Base-by-base conservation (phyloP, 2,888 invertebrate species). In the Stenichneumon culpator region DNA sequence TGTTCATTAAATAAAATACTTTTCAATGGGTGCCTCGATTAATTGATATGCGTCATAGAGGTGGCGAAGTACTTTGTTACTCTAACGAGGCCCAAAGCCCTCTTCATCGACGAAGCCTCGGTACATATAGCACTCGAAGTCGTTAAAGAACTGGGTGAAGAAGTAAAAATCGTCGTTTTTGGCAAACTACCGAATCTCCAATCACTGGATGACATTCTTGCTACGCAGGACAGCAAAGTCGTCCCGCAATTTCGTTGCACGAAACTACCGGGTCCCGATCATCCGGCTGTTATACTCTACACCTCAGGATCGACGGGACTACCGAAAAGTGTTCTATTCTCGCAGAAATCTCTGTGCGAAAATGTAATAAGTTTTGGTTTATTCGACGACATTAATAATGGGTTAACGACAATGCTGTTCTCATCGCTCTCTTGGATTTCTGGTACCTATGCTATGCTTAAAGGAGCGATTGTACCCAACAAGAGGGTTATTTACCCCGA, bases 81-180 rank as follows among this genome's bases (percentile, higher is more conserved):
- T 3, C 7, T 91, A 0, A 84, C 89, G 0, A 82, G 84, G 3
- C 93, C 93, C 11, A 93, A 92, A 67, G 57, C 92, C 0, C 86
- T 93, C 0, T 93, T 93, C 36, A 78, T 89, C 3, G 84, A 83
- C 16, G 78, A 72, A 39, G 87, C 87, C 67, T 65, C 85, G 0
- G 75, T 87, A 0, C 69, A 70, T 0, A 36, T 75, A 0, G 79
- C 89, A 0, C 4, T 79, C 11, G 88, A 89, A n/a, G 89, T 88
- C 0, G 73, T 86, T 0, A 85, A 86, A 11, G 83, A 88, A 36
- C 89, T 88, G n/a, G 86, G 88, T 4, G 65, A 87, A 3, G 19
- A 69, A 0, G 44, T 88, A 0, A 88, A 70, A 28, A 67, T 92
- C 22, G 86, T 93, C 0, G 79, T 89, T 0, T 92, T 92, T 39